Conservation (phyloP, 2,113 vertebrate species). For the Ariopsis seemanni region DNA sequence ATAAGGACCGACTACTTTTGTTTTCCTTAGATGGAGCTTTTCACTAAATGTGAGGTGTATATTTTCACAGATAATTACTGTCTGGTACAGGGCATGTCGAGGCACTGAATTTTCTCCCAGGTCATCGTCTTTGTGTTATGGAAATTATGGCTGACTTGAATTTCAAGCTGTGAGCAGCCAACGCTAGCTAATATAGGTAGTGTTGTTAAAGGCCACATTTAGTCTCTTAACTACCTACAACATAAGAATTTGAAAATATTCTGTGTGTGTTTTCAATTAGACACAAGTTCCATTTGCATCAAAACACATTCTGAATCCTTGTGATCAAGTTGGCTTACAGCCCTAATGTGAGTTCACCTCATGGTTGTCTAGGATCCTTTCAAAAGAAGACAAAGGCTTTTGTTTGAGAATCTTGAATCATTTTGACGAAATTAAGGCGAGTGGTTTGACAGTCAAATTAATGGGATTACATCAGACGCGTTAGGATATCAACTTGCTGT, state of each 20-base stretch:
- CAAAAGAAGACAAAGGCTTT: background rate
- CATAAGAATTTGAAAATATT: background rate
- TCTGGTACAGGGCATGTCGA: background rate
- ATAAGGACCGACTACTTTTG: background rate
- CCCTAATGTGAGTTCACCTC: background rate
- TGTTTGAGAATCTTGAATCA: slow-evolving; percentile 4
- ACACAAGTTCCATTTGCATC: background rate
- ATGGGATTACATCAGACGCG: background rate
- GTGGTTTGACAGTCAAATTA: background rate
- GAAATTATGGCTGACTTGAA: slow-evolving; percentile 7
- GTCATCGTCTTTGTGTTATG: background rate
- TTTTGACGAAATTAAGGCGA: slow-evolving; percentile 12
- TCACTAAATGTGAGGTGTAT: background rate
- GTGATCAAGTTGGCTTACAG: background rate
- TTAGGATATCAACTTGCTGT: background rate
- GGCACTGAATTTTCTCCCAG: background rate
- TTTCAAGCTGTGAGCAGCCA: background rate
- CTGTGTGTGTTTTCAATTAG: background rate
- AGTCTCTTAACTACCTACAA: background rate
- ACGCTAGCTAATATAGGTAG: background rate
- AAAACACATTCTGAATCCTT: background rate
- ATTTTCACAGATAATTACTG: background rate
- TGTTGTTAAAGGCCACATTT: background rate
- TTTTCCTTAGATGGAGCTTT: background rate
- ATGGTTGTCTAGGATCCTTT: background rate